These are phyloP conservation scores for Exaiptasia diaphana DNA, from an alignment of 64 coral and sea anemone species.

Conservation along the genomic window DNA sequence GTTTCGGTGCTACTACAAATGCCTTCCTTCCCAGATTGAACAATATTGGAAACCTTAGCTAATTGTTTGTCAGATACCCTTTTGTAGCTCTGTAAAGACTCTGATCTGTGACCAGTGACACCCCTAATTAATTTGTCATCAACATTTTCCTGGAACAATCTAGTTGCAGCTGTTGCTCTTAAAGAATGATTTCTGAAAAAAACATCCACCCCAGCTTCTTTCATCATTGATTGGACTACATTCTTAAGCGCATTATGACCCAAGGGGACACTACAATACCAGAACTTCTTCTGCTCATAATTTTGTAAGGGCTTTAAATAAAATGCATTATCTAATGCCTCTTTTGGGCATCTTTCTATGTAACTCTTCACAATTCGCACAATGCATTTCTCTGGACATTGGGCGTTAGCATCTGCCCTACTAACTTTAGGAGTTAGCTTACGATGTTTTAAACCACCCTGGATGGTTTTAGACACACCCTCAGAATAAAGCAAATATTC, in stretches of 20 bases:
- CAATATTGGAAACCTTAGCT: no score
- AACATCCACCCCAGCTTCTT: background rate
- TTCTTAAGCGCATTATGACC: slow-evolving; percentile 1
- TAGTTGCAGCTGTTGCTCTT: slow-evolving; percentile 2
- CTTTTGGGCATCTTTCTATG: no score
- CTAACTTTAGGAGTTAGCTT: slow-evolving; percentile 2
- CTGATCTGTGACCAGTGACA: no score
- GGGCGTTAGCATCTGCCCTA: background rate
- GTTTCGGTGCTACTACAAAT: no score
- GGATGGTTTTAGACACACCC: slow-evolving; percentile 14
- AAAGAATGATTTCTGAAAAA: slow-evolving; percentile 18
- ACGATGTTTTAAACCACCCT: slow-evolving; percentile 8
- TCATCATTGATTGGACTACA: background rate
- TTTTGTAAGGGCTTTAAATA: slow-evolving; percentile 51
- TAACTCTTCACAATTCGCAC: no score
- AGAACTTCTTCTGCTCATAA: slow-evolving; percentile 17
- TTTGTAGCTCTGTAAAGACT: no score
- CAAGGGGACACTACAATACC: slow-evolving; percentile 25
- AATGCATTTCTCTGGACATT: no score
- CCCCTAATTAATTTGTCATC: background rate
- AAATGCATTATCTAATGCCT: slow-evolving; percentile 9
- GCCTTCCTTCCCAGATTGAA: no score
- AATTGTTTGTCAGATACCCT: no score
- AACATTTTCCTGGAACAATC: background rate
- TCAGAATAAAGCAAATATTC: background rate